These are phyloP conservation scores for Ophthalmolycus amberensis DNA, from an alignment of 2,113 vertebrate species.

Conservation along the genomic window DNA sequence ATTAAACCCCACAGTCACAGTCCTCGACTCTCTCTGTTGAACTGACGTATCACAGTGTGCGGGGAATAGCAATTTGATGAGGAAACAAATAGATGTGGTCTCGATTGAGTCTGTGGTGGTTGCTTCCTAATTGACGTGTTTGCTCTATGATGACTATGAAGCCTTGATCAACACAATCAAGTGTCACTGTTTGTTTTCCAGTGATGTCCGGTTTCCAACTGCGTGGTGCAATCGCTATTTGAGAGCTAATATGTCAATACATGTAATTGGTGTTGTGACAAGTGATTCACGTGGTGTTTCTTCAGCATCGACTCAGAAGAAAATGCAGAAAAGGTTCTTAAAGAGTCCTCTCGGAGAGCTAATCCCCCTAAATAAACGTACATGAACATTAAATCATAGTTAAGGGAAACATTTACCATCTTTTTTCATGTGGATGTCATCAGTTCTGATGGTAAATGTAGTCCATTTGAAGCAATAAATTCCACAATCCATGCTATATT, in stretches of 20 bases:
- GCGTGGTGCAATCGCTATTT: not conserved
- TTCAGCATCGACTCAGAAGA: not conserved
- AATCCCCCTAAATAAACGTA: not conserved
- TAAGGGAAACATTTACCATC: not conserved
- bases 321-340: not conserved
- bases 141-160: slow-evolving; percentile 53
- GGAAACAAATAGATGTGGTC: not conserved
- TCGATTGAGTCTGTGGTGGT: slow-evolving; percentile 26
- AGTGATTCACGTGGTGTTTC: not conserved
- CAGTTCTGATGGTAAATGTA: not conserved
- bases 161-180: slow-evolving; percentile 65
- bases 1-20: slow-evolving; percentile 19
- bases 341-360: not conserved
- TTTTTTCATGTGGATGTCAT: not conserved
- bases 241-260: not conserved
- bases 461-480: not conserved
- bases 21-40: slow-evolving; percentile 5
- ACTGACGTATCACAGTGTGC: not conserved
- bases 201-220: not conserved
- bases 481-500: not conserved
- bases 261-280: not conserved
- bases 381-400: not conserved
- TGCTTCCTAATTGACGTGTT: slow-evolving; percentile 53
- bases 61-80: not conserved
- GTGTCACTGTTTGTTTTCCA: slow-evolving; percentile 22